Evolutionary conservation across 2,113 vertebrate species (phyloP).

Genomic region (Petroica traversi): DNA sequence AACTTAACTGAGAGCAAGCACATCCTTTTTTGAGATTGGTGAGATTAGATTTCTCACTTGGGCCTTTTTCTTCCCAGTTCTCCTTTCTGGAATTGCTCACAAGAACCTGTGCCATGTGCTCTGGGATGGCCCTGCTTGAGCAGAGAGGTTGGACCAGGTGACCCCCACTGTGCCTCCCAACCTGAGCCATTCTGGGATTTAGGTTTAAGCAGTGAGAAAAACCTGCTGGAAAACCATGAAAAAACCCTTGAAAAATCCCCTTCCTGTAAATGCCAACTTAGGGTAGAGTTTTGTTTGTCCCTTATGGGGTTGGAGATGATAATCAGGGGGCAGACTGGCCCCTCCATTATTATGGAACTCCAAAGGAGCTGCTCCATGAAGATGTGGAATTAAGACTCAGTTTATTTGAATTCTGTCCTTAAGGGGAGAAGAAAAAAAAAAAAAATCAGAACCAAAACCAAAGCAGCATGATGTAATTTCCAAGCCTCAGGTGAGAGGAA

Average conservation of each 20-base stretch:
- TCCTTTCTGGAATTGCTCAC: neutral
- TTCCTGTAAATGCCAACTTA: neutral
- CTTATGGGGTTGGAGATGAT: neutral
- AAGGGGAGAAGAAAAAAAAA: neutral
- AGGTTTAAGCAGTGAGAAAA: neutral
- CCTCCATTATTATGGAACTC: fast-evolving
- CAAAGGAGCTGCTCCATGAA: neutral
- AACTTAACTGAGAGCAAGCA: neutral
- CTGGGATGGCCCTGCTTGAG: neutral
- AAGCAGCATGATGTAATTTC: neutral
- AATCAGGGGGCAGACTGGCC: neutral
- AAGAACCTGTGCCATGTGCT: neutral
- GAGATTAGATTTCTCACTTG: neutral
- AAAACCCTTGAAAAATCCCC: neutral
- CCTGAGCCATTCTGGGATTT: neutral
- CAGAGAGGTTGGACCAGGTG: neutral
- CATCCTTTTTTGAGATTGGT: neutral
- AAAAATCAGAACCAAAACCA: neutral
- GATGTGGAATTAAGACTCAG: neutral
- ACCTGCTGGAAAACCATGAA: too few relatives aligned
- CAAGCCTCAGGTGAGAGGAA: neutral
- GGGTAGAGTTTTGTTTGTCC: neutral
- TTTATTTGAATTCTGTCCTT: neutral
- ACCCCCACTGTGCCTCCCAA: neutral
- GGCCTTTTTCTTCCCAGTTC: neutral